phyloP scores from a whole-genome alignment of 2,113 vertebrate species.

The Anhinga anhinga region DNA sequence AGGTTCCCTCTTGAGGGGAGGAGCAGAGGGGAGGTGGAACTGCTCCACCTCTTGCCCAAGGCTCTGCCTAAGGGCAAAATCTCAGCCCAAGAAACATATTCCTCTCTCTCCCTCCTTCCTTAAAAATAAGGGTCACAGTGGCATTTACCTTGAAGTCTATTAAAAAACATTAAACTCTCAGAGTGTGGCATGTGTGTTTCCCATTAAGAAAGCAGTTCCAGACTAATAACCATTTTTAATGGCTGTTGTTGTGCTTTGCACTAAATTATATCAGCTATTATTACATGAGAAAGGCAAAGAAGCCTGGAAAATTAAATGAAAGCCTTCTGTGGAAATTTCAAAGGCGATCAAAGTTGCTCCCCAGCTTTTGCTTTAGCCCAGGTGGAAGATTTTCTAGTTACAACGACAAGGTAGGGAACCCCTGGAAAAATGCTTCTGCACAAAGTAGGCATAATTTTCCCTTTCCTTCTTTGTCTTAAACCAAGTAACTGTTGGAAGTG shows the following conservation, averaged over 20 bases:
- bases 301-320: slow-evolving; percentile 45
- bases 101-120: neutral
- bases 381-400: neutral
- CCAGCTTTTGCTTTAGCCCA: neutral
- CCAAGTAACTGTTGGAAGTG: neutral
- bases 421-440: neutral
- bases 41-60: slow-evolving; percentile 40
- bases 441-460: neutral
- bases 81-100: neutral
- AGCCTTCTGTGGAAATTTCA: slow-evolving; percentile 38
- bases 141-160: slow-evolving; percentile 50
- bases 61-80: slow-evolving; percentile 51
- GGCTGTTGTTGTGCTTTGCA: slow-evolving; percentile 35
- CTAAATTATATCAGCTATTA: slow-evolving; percentile 42
- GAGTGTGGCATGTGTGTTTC: slow-evolving; percentile 57
- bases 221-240: slow-evolving; percentile 67
- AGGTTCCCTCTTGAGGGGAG: neutral
- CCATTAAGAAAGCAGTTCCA: slow-evolving; percentile 55
- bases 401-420: neutral
- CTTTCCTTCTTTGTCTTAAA: neutral
- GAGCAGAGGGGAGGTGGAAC: neutral
- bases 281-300: slow-evolving; percentile 25
- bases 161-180: slow-evolving; percentile 23
- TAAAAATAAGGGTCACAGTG: slow-evolving; percentile 24
- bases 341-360: slow-evolving; percentile 18